Evolutionary conservation across 2,888 invertebrate genomes (phyloP).

Genomic region (Pardosa pseudoannulata): DNA sequence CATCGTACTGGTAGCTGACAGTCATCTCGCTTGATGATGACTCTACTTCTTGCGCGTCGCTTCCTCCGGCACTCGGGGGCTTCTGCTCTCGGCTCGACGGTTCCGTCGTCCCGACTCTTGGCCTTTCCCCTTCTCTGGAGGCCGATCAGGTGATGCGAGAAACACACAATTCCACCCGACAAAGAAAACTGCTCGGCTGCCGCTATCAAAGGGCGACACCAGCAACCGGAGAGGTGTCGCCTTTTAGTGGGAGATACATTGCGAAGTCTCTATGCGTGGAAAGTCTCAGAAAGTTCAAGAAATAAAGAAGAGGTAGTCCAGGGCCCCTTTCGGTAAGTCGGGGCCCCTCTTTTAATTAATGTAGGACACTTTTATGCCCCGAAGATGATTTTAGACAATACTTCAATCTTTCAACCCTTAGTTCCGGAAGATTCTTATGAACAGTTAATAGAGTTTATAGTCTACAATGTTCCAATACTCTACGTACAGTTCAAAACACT

Average conservation of each 20-base stretch:
- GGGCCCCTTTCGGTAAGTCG: too few species aligned
- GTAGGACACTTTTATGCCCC: too few species aligned
- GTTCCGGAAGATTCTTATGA: too few species aligned
- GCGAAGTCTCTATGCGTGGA: neutral
- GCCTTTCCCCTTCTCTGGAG: conserved; percentile 1
- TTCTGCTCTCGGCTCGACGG: conserved; percentile 37
- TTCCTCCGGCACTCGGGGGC: conserved; percentile 56
- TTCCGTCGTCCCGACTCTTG: conserved; percentile 56
- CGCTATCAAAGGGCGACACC: neutral
- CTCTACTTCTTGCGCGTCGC: conserved; percentile 32
- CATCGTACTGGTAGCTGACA: conserved; percentile 81
- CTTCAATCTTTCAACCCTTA: too few species aligned
- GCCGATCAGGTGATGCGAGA: neutral
- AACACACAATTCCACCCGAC: neutral
- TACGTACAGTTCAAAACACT: too few species aligned
- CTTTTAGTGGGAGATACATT: neutral
- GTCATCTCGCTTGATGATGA: conserved; percentile 78
- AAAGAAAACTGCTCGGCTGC: neutral
- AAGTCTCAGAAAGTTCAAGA: too few species aligned
- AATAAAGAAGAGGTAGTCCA: too few species aligned
- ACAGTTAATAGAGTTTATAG: too few species aligned
- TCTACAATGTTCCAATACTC: too few species aligned
- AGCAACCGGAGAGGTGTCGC: neutral
- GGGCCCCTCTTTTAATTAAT: too few species aligned
- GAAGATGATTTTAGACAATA: too few species aligned